Evolutionary conservation across 2,797 vertebrate species (phyloP), one percentile per base, ranked within the genome.

Genomic region (Eleutherodactylus coqui): DNA sequence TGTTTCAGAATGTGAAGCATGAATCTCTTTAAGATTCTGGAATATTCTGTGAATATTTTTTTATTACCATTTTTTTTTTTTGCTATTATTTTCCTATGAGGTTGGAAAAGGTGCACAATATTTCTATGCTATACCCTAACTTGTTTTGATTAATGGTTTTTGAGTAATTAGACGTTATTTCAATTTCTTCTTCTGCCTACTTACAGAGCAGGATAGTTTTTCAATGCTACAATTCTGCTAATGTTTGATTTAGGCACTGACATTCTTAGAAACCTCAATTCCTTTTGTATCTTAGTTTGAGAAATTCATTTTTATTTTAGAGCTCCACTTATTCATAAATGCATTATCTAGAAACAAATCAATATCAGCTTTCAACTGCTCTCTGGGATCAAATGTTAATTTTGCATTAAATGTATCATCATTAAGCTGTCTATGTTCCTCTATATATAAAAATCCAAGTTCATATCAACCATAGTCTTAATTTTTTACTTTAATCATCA

Each of bases 301-400:
- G 43, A 86, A 67, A 49, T 81, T 75, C 79, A 32, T 34, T 64
- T 67, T 85, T 13, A 85, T 80, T 85, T 82, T 81, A 82, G 78
- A 60, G 79, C 78, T 82, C 32, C 70, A 82, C 79, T 86, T 86
- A 81, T 81, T 86, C 72, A 82, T 75, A 82, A 86, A 86, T 64
- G 79, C 79, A 86, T 86, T 86, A 82, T 53, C 72, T 76, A 75
- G 79, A 86, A 75, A 75, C 79, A 81, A 86, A 86, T 86, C 85
- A 82, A 76, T 86, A 86, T 86, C 45, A 29, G 45, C 72, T 86
- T 82, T 82, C 55, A 76, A 67, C 69, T 86, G 69, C 70, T 82
- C 79, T 82, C 29, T 82, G 79, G 72, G 85, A 82, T 82, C 85
- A 86, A 86, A 82, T 86, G 70, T 82, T 86, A 86, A 86, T 82